A percentile compares a stretch with the other conserved stretches of the same genome.
Conservation (phyloP, 2,888 invertebrate species). For the Sphinx pinastri region DNA sequence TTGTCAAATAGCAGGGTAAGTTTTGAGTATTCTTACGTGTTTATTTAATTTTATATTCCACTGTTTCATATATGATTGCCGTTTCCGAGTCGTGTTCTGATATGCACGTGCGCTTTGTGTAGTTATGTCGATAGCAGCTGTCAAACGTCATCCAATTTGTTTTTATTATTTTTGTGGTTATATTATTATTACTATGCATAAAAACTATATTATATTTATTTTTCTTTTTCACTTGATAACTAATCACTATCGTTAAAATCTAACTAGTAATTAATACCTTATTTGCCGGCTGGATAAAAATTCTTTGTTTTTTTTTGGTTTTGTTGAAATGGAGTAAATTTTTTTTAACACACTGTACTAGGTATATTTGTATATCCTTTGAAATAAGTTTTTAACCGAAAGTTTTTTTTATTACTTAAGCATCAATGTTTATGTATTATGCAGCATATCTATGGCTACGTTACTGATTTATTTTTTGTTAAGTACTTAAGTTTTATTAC, state of each 20-base stretch:
- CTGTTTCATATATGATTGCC: conserved; percentile 65
- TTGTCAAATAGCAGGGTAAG: conserved; percentile 80
- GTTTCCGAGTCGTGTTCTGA: conserved; percentile 56
- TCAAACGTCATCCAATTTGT: conserved; percentile 67
- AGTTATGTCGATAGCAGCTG: conserved; percentile 64
- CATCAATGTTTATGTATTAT: no score
- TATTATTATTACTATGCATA: background rate
- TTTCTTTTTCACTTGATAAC: background rate
- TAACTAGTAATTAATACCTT: no score
- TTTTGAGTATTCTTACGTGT: conserved; percentile 46
- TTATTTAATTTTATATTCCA: conserved; percentile 42
- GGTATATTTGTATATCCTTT: no score
- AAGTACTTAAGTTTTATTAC: no score
- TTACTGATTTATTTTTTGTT: no score
- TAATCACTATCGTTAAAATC: background rate
- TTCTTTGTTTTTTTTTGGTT: no score
- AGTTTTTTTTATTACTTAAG: no score
- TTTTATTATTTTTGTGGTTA: conserved; percentile 44
- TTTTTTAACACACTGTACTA: no score
- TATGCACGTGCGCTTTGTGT: conserved; percentile 66
- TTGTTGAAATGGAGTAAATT: no score
- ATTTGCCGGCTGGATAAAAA: no score
- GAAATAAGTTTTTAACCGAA: no score
- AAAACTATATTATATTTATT: background rate
- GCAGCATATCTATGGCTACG: no score